Base-by-base conservation (phyloP, 2,888 invertebrate genomes). In the Suillia variegata region DNA sequence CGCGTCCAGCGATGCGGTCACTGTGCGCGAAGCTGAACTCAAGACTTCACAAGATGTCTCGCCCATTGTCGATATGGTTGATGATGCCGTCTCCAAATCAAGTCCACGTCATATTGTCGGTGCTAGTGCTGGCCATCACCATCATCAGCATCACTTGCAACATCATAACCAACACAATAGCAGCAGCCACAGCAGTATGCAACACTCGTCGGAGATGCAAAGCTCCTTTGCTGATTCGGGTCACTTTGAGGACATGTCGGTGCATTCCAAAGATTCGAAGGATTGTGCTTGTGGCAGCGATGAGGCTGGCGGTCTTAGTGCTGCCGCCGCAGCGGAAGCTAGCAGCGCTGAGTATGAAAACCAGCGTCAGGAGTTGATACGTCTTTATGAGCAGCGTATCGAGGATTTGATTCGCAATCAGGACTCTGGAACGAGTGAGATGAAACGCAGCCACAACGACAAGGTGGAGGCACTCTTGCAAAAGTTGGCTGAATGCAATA, bases 151-250 rank as follows among this genome's bases (percentile, higher is more conserved):
- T 76, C 82, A 84, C 80, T 62, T 65, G 48, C n/a, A n/a, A n/a
- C n/a, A n/a, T n/a, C 2, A 34, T 50, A 18, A 50, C 45, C 15
- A 47, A 24, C 22, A 49, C 38, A 8, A 5, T 5, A 6, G 4
- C 5, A 4, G 20, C 13, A 5, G 18, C 17, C 34, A 58, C 47
- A 53, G 26, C 24, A 65, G 63, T n/a, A 66, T 70, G 67, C 75
- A 73, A 56, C 71, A 74, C 61, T 71, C 78, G 2, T 71, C 78
- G 0, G 90, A 91, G 76, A 87, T 90, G 85, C 89, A 89, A 70
- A 88, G 88, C 65, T 93, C 93, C 24, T 88, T 91, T 74, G 90
- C 92, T 57, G 93, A 93, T 81, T 93, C 93, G 6, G 94, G 94
- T 47, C 91, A 93, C 82, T 93, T 90, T 81, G 94, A 94, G 79